phyloP scores from a whole-genome alignment of 2,797 vertebrate species.

The Rhabdophis nuchalis region DNA sequence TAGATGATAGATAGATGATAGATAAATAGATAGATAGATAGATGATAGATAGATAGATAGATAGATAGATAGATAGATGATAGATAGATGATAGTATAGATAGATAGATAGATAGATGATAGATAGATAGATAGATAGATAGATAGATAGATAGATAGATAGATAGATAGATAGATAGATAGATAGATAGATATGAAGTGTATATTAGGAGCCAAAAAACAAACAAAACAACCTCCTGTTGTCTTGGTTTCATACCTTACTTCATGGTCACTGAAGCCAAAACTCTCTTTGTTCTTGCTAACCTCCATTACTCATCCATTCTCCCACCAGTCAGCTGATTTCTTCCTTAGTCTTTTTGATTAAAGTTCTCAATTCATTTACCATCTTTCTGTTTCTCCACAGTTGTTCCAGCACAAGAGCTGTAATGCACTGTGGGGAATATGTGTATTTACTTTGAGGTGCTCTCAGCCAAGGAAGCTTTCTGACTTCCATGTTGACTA shows the following conservation, averaged over 20 bases:
- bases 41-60: too few species aligned
- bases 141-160: too few species aligned
- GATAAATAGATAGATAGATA: too few species aligned
- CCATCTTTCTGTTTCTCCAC: slow-evolving; percentile 59
- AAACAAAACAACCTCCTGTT: slow-evolving; percentile 45
- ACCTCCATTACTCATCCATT: slow-evolving; percentile 38
- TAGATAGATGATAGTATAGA: too few species aligned
- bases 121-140: too few species aligned
- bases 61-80: too few species aligned
- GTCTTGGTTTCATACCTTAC: slow-evolving; percentile 61
- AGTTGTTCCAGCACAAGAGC: slow-evolving; percentile 57
- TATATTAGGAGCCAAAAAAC: too few species aligned
- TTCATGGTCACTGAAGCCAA: slow-evolving; percentile 63
- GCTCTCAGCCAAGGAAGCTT: slow-evolving; percentile 44
- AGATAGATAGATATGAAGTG: too few species aligned
- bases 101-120: too few species aligned
- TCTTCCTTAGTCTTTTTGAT: slow-evolving; percentile 61
- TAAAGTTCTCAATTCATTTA: slow-evolving; percentile 64
- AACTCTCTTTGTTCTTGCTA: slow-evolving; percentile 67
- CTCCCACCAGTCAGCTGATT: slow-evolving; percentile 56
- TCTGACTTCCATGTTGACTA: slow-evolving; percentile 47
- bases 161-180: too few species aligned
- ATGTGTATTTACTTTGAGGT: slow-evolving; percentile 61
- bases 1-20: too few species aligned
- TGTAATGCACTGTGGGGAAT: slow-evolving; percentile 65